A percentile compares a stretch with the other conserved stretches of the same genome.
These are phyloP conservation scores for Bombus cullumanus DNA, from an alignment of 1,140 invertebrate genomes.

Conservation along the genomic window DNA sequence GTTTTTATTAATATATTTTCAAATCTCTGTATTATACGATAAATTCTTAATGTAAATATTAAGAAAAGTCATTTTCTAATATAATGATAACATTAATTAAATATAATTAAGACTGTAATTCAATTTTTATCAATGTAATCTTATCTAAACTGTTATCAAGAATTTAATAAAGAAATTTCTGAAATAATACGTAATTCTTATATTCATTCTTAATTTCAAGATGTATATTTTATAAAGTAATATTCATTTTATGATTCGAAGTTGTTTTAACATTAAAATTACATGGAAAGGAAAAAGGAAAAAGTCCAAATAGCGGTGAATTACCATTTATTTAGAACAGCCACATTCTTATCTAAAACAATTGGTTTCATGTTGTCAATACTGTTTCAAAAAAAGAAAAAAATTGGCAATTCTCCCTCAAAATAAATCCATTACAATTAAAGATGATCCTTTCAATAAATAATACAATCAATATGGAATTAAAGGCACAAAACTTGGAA, in stretches of 20 bases:
- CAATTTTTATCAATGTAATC: neutral
- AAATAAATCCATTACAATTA: constrained; percentile 61
- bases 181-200: neutral
- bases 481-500: constrained; percentile 78
- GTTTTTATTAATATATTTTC: neutral
- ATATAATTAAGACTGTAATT: neutral
- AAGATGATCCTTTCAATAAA: constrained; percentile 73
- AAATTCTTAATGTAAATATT: neutral
- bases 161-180: neutral
- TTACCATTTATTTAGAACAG: constrained; percentile 78
- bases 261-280: neutral
- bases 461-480: constrained; percentile 74
- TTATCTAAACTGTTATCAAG: neutral
- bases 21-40: neutral
- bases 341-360: constrained; percentile 78
- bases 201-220: neutral
- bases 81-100: too few relatives aligned
- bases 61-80: neutral
- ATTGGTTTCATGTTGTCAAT: constrained; percentile 72
- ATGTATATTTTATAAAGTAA: too few relatives aligned
- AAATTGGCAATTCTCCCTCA: constrained; percentile 49
- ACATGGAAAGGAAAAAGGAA: constrained; percentile 9
- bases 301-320: constrained; percentile 36
- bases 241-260: neutral
- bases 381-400: constrained; percentile 69